Evolutionary conservation across 2,888 invertebrate genomes (phyloP).

Genomic region (Maniola hyperantus): DNA sequence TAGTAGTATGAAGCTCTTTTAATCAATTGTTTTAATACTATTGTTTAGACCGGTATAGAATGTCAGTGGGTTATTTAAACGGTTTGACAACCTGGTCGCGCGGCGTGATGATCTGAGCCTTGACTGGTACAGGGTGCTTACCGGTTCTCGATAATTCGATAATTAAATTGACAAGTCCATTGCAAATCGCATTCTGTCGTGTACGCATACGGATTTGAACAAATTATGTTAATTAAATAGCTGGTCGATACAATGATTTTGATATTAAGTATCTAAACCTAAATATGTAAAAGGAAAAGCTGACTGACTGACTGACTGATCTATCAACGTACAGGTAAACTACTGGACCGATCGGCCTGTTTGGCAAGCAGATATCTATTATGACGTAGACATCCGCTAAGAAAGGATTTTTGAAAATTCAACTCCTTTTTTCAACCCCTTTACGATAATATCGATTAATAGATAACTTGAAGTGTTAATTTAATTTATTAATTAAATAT

Average conservation of each 20-base stretch:
- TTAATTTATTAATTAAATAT: background rate
- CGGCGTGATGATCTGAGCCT: slow-evolving; percentile 42
- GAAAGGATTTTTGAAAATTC: no score
- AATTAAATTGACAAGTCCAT: slow-evolving; percentile 22
- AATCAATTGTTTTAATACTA: slow-evolving; percentile 38
- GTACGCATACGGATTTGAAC: slow-evolving; percentile 7
- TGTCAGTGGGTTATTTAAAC: slow-evolving; percentile 46
- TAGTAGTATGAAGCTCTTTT: slow-evolving; percentile 17
- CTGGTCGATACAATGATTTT: background rate
- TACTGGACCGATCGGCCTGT: no score
- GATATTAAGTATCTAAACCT: no score
- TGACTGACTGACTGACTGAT: no score
- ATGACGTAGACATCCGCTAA: no score
- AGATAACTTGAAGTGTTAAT: no score
- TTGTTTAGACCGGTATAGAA: slow-evolving; percentile 44
- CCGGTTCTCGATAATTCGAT: slow-evolving; percentile 26
- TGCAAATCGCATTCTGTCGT: slow-evolving; percentile 11
- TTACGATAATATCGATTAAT: no score
- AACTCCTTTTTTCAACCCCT: no score
- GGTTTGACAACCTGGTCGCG: slow-evolving; percentile 38
- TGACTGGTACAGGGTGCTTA: slow-evolving; percentile 29
- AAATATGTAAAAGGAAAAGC: no score
- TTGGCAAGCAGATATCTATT: no score
- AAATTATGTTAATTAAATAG: background rate
- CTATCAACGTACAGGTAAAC: no score